Percentiles rank a stretch among this genome's conserved stretches.
Conservation (phyloP, 2,797 vertebrate genomes). For the Taeniopygia guttata region DNA sequence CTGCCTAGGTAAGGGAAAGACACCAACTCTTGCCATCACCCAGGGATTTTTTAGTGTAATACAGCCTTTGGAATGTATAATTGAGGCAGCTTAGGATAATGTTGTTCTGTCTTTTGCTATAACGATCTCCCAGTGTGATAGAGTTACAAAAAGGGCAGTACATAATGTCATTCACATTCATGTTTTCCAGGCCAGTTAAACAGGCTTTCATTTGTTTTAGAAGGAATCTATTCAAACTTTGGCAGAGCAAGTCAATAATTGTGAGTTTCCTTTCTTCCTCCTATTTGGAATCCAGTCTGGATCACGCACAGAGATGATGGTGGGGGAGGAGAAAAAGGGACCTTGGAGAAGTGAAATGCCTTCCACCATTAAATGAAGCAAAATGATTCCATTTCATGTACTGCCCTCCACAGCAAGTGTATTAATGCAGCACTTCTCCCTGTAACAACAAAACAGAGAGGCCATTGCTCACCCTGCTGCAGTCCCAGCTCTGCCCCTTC, state of each 20-base stretch:
- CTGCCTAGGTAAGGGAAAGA: neutral
- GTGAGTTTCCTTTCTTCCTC: neutral
- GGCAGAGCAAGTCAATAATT: constrained; percentile 24
- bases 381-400: neutral
- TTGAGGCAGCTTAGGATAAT: neutral
- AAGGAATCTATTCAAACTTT: constrained; percentile 19
- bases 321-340: neutral
- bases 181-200: constrained; percentile 37
- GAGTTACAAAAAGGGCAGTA: neutral
- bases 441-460: neutral
- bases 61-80: neutral
- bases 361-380: neutral
- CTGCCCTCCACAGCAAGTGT: neutral
- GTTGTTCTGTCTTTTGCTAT: neutral
- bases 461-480: neutral
- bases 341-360: neutral
- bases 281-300: neutral
- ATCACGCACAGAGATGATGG: neutral
- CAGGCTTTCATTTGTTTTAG: constrained; percentile 31
- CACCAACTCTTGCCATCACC: neutral
- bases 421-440: neutral
- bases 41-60: neutral
- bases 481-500: neutral
- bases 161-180: neutral
- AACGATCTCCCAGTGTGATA: neutral